Evolutionary conservation across 2,113 vertebrate species (phyloP), one percentile per base, ranked within the genome.

Genomic region (Egretta garzetta): DNA sequence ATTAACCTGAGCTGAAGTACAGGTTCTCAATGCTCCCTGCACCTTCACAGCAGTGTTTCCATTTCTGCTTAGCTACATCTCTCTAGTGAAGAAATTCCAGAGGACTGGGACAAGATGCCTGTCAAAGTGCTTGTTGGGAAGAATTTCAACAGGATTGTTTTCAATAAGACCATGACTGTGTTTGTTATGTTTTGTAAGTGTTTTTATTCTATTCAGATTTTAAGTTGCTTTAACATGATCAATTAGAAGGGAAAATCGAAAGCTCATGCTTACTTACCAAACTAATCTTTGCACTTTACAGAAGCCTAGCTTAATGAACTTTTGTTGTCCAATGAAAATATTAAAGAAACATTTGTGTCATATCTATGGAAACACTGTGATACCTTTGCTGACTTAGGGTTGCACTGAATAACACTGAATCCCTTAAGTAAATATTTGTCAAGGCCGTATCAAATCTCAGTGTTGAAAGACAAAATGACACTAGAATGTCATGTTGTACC

Each of bases 141-240:
- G 86, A 99, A 98, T 85, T 99, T 99, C 97, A 98, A 99, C 62
- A 88, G 89, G 21, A 98, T 99, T 3, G 98, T 97, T 63, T 99
- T 99, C 58, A 98, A 99, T 95, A 98, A 98, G 72, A 97, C 98
- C 81, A 98, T 84, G 88, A 99, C 98, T 3, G 99, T 99, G 18
- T 99, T 99, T 90, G 98, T 99, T 33, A 96, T 99, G 95, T 99
- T 99, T 96, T 99, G 99, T 99, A 98, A 93, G 99, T 99, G 93
- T 33, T 72, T 35, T 8, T 12, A 2, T 8, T 59, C 12, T 33
- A 89, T 76, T 80, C 43, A 64, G n/a, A 67, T 39, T 84, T 93
- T 70, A 80, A 85, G 21, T 19, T 88, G 58, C 32, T 89, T 68
- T 80, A 83, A 52, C 16, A 12, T 18, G 10, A 76, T 37, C 52